Conservation (phyloP, 2,113 vertebrate species). For the Pygoscelis antarcticus region DNA sequence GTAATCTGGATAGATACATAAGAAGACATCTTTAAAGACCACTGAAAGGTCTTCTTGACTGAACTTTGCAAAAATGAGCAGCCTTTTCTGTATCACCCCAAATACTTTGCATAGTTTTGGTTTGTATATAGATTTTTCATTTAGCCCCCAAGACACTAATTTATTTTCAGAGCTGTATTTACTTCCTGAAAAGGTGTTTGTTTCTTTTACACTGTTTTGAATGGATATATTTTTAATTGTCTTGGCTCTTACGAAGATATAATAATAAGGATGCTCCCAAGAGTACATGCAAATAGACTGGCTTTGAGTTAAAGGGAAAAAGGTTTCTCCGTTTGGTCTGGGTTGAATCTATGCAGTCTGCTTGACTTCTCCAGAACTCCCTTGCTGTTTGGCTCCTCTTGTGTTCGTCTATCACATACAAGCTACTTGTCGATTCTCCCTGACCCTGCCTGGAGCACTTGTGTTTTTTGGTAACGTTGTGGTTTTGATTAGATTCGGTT, state of each 20-base stretch:
- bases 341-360: neutral
- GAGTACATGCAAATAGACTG: neutral
- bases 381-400: neutral
- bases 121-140: neutral
- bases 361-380: neutral
- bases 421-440: neutral
- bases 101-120: neutral
- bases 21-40: neutral
- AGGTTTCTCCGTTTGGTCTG: neutral
- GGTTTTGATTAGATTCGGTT: neutral
- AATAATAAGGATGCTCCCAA: neutral
- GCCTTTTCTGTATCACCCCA: neutral
- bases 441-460: neutral
- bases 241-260: neutral
- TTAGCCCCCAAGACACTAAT: neutral
- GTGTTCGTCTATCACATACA: neutral
- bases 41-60: neutral
- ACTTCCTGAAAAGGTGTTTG: neutral
- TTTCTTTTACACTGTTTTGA: neutral
- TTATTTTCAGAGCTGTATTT: neutral
- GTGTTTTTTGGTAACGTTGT: neutral
- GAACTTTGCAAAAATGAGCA: neutral
- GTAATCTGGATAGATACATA: neutral
- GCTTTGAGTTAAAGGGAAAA: neutral
- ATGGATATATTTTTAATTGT: neutral